Percentiles rank a stretch among this genome's conserved stretches.
Conservation (phyloP, 2,113 vertebrate species). For the Plestiodon gilberti region DNA sequence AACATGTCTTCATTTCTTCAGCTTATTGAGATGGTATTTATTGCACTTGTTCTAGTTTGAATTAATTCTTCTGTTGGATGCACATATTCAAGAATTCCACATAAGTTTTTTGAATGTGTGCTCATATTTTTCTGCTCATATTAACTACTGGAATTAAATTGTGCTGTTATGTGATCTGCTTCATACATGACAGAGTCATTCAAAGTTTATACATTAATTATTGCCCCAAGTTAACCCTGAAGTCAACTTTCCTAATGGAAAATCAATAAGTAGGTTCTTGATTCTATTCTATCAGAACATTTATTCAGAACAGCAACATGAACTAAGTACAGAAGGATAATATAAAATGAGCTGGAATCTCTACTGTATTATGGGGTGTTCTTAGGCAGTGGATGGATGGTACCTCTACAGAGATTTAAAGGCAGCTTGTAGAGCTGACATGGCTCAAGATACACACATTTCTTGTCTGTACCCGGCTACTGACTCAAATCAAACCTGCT, state of each 20-base stretch:
- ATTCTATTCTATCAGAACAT: neutral
- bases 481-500: neutral
- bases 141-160: neutral
- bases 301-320: neutral
- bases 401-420: neutral
- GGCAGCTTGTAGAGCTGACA: neutral
- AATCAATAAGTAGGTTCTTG: slow-evolving; percentile 5
- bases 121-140: neutral
- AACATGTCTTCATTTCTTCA: neutral
- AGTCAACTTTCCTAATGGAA: neutral
- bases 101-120: slow-evolving; percentile 16
- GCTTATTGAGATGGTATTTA: neutral
- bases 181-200: neutral
- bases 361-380: neutral
- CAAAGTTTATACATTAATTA: neutral
- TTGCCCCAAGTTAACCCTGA: slow-evolving; percentile 1
- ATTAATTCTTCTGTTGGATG: neutral
- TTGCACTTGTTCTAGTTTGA: neutral
- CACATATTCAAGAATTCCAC: neutral
- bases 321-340: neutral
- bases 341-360: neutral
- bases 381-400: neutral
- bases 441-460: neutral
- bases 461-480: too few relatives aligned
- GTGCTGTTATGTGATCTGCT: slow-evolving; percentile 24